Base-by-base conservation (phyloP, 2,113 vertebrate genomes). In the Okapia johnstoni region DNA sequence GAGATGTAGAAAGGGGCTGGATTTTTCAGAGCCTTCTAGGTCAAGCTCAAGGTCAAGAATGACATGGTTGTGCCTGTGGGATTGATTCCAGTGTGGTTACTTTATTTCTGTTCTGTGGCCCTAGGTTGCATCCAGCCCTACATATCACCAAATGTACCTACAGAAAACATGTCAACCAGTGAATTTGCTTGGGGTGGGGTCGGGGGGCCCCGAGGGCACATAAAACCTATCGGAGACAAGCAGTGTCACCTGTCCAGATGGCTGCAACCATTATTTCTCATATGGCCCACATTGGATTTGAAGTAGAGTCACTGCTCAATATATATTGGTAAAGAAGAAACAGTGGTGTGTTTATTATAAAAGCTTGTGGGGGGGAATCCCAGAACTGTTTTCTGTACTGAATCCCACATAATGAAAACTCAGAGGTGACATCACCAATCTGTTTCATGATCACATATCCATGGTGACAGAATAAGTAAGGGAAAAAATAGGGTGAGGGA, bases 401-500 rank as follows among this genome's bases (percentile, higher is more conserved):
- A 70, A n/a, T 57, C 66, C 26, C 58, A 60, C 36, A 79, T 9
- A 57, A 3, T 88, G 85, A 80, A 96, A 76, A 89, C 60, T 96
- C 60, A 52, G 85, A 96, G 73, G 87, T 85, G 58, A 63, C 76
- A 55, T 84, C 60, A 63, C 52, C 80, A 55, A 84, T 93, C 88
- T 97, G 77, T 96, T 96, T 90, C 88, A n/a, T 85, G 57, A 86
- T 94, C 89, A 63, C 55, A 94, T 81, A 94, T 80, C 61, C 54
- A 33, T 12, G 48, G 66, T 43, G 76, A 94, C 87, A 96, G 94
- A 93, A 4, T 46, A 87, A 94, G 54, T 73, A 79, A 96, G 90
- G 86, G 83, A 92, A 40, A 88, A 97, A 97, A 94, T 28, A 94
- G 88, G 66, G 52, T 10, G 36, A 93, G 83, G 77, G 85, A 79